A percentile compares a stretch with the other conserved stretches of the same genome.
Conservation (phyloP, 2,113 vertebrate genomes). For the Laterallus jamaicensis region DNA sequence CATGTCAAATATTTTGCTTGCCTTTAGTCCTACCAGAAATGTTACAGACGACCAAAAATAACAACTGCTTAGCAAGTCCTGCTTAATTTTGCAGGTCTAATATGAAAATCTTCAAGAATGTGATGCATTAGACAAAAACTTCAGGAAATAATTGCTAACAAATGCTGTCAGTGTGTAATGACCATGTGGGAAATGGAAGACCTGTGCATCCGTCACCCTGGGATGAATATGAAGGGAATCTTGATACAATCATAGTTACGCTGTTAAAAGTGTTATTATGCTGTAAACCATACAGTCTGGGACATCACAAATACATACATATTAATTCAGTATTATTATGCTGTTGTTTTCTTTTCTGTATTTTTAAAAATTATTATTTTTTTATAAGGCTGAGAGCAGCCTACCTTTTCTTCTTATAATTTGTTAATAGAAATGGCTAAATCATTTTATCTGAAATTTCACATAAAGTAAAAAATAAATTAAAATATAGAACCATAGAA, state of each 20-base stretch:
- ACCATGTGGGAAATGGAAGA: not conserved
- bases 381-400: rapidly evolving
- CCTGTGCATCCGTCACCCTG: not conserved
- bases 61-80: not conserved
- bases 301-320: not conserved
- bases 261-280: not conserved
- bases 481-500: not conserved
- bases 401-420: not conserved
- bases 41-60: not conserved
- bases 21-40: not conserved
- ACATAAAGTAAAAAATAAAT: too few relatives aligned
- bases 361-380: not conserved
- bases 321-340: not conserved
- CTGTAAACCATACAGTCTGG: not conserved
- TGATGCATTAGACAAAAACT: not conserved
- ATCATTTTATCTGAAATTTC: not conserved
- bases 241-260: not conserved
- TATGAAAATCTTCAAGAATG: not conserved
- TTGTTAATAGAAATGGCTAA: not conserved
- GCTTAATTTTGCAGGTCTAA: not conserved
- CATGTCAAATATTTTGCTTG: not conserved
- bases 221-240: not conserved
- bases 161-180: not conserved
- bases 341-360: not conserved
- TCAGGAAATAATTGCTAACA: not conserved